Base-by-base conservation (phyloP, 2,113 vertebrate species). In the Varanus salvator region DNA sequence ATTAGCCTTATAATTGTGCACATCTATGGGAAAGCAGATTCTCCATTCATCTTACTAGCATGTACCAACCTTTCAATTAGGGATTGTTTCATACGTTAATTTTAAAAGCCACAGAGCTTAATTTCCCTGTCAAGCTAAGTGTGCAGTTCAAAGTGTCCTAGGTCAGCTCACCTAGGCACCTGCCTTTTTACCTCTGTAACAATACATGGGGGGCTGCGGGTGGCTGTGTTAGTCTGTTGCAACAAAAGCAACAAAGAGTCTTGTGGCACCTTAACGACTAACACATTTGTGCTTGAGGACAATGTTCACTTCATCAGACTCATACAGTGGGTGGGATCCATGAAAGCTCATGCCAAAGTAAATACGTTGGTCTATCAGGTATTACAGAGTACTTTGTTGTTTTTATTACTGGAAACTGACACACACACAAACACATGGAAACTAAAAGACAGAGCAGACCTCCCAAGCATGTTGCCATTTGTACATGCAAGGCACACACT, bases 1-100 rank as follows among this genome's bases (percentile, higher is more conserved):
- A 86, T 90, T 90, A 75, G 76, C 66, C 52, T 48, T 72, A 57
- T 48, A 78, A 57, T 85, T 48, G 71, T 77, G 34, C 14, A 57
- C 3, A 48, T 77, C 12, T 25, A 84, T 60, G n/a, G 6, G 38
- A 44, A 4, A 68, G 27, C 50, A 77, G 44, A n/a, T 71, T 23
- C 14, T 71, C 72, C 54, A 81, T 29, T 66, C 64, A 52, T 69
- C 3, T 57, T 71, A 31, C 25, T n/a, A 14, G 48, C 52, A 74
- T 38, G 31, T 23, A 68, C 15, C 48, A 54, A 27, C 23, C 5
- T 78, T 29, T 29, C 29, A 29, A 27, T n/a, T 48, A 44, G n/a
- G 48, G 54, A 9, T 31, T 72, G 52, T 66, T 15, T 60, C 23
- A 50, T 68, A 87, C 3, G 25, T 29, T 29, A 21, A 57, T 21